Evolutionary conservation across 2,888 invertebrate species (phyloP).

Genomic region (Trichopria drosophilae): DNA sequence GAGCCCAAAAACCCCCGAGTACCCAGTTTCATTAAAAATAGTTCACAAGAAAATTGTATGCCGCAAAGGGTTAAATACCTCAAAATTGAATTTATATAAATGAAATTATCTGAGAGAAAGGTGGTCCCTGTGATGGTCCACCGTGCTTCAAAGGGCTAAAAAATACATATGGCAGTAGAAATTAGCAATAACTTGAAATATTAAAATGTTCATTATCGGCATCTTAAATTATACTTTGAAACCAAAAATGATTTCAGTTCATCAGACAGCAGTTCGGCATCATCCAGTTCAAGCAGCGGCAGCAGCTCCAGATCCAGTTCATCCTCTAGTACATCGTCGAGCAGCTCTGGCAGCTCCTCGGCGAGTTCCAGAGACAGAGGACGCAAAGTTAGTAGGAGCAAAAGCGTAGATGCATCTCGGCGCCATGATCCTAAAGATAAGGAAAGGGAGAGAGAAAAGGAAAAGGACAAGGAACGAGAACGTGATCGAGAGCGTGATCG

Average conservation of each 20-base stretch:
- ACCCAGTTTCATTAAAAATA: too few species aligned
- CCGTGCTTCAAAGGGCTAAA: too few species aligned
- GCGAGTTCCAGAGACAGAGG: slow-evolving; percentile 67
- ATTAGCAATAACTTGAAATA: too few species aligned
- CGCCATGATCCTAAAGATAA: slow-evolving; percentile 59
- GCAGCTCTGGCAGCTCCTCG: slow-evolving; percentile 68
- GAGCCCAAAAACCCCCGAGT: too few species aligned
- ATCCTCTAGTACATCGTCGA: slow-evolving; percentile 77
- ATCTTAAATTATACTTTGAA: too few species aligned
- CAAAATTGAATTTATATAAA: too few species aligned
- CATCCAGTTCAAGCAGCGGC: slow-evolving; percentile 60
- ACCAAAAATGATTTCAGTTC: slow-evolving; percentile 62
- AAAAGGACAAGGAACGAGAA: slow-evolving; percentile 56
- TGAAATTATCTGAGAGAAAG: too few species aligned
- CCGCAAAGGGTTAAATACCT: too few species aligned
- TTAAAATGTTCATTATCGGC: too few species aligned
- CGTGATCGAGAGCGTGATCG: slow-evolving; percentile 34
- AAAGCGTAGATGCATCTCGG: slow-evolving; percentile 53
- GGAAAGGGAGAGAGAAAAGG: slow-evolving; percentile 59
- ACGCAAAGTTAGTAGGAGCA: slow-evolving; percentile 61
- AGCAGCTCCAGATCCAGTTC: slow-evolving; percentile 69
- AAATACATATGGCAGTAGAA: too few species aligned
- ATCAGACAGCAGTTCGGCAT: slow-evolving; percentile 75
- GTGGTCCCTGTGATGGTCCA: too few species aligned
- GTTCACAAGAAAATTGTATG: too few species aligned